These are phyloP conservation scores for Capra hircus DNA, from an alignment of 2,113 vertebrate species.

Conservation along the genomic window DNA sequence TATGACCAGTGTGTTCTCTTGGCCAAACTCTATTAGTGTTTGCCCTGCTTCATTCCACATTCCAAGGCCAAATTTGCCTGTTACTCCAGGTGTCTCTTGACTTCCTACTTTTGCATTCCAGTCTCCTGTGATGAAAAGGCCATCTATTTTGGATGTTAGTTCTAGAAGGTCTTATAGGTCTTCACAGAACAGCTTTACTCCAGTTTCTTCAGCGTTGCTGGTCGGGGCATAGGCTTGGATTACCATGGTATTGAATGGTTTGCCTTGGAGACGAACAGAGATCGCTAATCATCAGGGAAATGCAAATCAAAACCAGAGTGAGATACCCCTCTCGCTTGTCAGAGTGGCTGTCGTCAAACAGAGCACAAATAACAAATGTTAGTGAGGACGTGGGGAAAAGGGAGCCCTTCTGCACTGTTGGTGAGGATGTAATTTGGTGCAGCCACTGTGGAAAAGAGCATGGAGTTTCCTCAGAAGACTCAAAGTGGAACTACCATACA, in stretches of 20 bases:
- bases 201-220: background rate
- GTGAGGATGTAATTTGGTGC: background rate
- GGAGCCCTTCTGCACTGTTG: background rate
- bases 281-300: rapidly evolving
- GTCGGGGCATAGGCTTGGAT: background rate
- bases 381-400: background rate
- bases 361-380: background rate
- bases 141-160: background rate
- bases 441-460: background rate
- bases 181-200: background rate
- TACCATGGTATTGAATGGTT: background rate
- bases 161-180: background rate
- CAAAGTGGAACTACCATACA: rapidly evolving
- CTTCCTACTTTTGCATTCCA: background rate
- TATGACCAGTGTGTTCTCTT: background rate
- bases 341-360: background rate
- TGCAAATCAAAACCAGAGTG: background rate
- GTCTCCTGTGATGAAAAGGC: background rate
- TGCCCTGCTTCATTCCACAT: background rate
- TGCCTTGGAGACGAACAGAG: background rate
- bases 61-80: background rate
- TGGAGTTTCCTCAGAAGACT: background rate
- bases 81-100: background rate
- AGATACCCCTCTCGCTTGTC: rapidly evolving
- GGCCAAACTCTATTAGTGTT: background rate